Percentiles rank a stretch among this genome's conserved stretches.
Evolutionary conservation across 35 echinoderm and acorn worm species (phyloP).

Genomic region (Eucidaris tribuloides): DNA sequence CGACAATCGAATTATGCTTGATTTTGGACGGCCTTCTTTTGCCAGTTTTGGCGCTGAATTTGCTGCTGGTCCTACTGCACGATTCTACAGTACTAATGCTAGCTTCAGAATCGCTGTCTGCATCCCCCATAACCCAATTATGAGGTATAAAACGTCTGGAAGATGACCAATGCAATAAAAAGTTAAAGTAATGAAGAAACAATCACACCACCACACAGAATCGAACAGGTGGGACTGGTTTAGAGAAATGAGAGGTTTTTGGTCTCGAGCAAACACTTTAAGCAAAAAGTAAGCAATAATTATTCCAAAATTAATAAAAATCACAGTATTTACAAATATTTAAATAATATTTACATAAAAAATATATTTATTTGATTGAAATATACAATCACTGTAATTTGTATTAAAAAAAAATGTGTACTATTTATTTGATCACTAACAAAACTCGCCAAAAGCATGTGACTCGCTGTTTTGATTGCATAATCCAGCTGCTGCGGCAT

Average conservation of each 20-base stretch:
- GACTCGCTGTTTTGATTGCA: no score
- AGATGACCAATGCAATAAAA: not conserved
- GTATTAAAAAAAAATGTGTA: not conserved
- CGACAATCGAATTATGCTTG: not conserved
- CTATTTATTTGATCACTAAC: no score
- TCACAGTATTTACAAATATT: not conserved
- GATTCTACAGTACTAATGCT: not conserved
- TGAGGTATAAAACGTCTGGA: no score
- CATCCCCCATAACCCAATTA: not conserved
- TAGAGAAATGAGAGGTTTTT: not conserved
- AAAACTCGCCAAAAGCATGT: no score
- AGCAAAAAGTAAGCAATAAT: no score
- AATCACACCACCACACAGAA: not conserved
- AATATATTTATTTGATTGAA: not conserved
- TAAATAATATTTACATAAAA: not conserved
- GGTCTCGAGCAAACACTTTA: not conserved
- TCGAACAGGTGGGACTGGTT: not conserved
- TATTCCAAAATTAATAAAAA: not conserved
- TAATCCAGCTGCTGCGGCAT: no score
- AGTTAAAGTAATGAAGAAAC: not conserved
- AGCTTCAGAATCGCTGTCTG: not conserved
- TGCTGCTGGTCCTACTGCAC: not conserved
- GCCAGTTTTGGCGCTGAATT: not conserved
- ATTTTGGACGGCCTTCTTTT: not conserved
- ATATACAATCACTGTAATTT: not conserved